Evolutionary conservation across 1,140 invertebrate species (phyloP), one percentile per base, ranked within the genome.

Genomic region (Nasonia giraulti): DNA sequence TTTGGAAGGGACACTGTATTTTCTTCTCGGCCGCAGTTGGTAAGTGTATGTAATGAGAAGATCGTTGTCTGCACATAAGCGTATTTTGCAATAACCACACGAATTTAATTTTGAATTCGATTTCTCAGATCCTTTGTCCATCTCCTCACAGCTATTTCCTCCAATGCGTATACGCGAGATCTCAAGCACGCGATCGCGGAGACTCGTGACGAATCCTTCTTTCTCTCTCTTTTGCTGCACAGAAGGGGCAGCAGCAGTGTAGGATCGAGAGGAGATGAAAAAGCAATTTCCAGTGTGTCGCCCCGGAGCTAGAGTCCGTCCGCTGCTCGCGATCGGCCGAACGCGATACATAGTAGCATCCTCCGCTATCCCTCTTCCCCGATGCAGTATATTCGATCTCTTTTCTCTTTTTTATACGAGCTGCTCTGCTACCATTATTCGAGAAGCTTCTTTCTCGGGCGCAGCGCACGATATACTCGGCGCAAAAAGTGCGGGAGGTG

Each of bases 181-280:
- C 3, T 62, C 76, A n/a, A 78, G 47, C 47, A 12, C n/a, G 40
- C 20, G 66, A 50, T 88, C 81, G 68, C 80, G 80, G 66, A 83
- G 86, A 74, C 87, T 86, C 86, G 87, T 91, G 90, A 91, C 89
- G 89, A 90, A 91, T 91, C 90, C 87, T 84, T 75, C 17, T n/a
- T n/a, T 62, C 55, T 62, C 55, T 20, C 17, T 6, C 40, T 44
- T 44, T 44, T 44, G 40, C 40, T 44, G 55, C 55, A 62, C 55
- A 62, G 55, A 62, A 62, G 55, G 20, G 55, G 55, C 20, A n/a
- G 17, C 55, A 20, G 55, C 66, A 80, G 50, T 27, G 74, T 27
- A 79, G 33, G 69, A 69, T 81, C 66, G 83, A 62, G 55, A 82
- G 82, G 74, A 88, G 83, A 83, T 83, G 87, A 89, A 89, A 88